Evolutionary conservation across 2,888 invertebrate genomes (phyloP).

Genomic region (Nemoura dubitans): DNA sequence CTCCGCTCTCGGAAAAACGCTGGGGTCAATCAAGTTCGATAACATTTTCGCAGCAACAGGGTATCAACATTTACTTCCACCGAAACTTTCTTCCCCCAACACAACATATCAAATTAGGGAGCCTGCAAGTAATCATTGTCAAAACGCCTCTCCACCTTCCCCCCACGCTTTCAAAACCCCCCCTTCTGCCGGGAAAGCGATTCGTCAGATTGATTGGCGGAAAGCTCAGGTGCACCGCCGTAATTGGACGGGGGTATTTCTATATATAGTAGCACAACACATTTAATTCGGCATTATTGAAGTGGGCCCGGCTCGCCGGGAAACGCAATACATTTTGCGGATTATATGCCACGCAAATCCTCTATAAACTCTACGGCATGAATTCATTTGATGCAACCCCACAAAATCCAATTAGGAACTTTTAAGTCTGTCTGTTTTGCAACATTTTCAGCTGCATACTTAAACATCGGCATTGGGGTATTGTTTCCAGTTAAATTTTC

Average conservation of each 20-base stretch:
- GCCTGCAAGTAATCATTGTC: conserved; percentile 1
- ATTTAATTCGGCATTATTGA: conserved; percentile 5
- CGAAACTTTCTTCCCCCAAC: background rate
- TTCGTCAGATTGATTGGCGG: conserved; percentile 24
- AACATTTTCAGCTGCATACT: background rate
- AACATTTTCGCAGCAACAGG: background rate
- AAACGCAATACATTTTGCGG: background rate
- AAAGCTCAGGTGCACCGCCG: conserved; percentile 38
- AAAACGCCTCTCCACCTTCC: background rate
- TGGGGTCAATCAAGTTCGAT: background rate
- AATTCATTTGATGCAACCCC: background rate
- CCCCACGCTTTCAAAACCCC: background rate
- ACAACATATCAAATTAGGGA: background rate
- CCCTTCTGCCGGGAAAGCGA: background rate
- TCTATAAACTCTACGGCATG: background rate
- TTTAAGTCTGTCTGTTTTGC: background rate
- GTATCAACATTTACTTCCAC: background rate
- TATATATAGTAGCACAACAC: conserved; percentile 38
- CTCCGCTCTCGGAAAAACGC: too few relatives aligned
- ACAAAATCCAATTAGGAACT: background rate
- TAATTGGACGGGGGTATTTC: conserved; percentile 45
- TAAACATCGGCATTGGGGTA: too few relatives aligned
- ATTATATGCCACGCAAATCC: background rate
- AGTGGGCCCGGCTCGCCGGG: background rate
- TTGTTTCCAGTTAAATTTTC: too few relatives aligned